Percentiles rank a stretch among this genome's conserved stretches.
phyloP scores from a whole-genome alignment of 2,797 vertebrate genomes.

The Sphenopsis melanotis region DNA sequence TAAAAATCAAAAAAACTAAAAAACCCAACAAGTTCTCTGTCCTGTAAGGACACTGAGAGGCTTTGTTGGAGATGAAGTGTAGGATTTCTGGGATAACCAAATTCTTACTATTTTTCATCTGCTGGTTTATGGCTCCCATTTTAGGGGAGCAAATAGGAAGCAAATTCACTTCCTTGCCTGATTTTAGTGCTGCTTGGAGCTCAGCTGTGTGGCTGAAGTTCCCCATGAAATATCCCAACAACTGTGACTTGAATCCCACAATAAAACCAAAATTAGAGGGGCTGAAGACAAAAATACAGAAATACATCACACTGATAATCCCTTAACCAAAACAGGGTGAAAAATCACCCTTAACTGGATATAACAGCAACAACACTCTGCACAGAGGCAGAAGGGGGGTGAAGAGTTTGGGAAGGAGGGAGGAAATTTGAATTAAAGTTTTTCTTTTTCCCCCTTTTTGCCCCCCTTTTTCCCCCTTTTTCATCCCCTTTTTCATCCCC shows the following conservation, averaged over 20 bases:
- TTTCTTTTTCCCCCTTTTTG: neutral
- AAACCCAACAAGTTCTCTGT: neutral
- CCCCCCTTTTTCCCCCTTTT: neutral
- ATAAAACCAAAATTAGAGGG: neutral
- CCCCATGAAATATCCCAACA: neutral
- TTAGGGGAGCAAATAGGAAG: neutral
- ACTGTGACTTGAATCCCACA: neutral
- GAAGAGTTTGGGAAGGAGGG: neutral
- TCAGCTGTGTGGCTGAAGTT: neutral
- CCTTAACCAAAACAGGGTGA: neutral
- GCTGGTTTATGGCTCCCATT: neutral
- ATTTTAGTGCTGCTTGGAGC: neutral
- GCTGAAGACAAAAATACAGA: neutral
- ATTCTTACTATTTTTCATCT: neutral
- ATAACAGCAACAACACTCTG: neutral
- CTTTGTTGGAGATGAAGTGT: neutral
- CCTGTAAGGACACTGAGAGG: neutral
- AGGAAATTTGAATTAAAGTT: neutral
- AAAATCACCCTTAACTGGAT: neutral
- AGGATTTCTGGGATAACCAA: neutral
- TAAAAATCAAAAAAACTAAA: neutral
- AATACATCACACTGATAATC: neutral
- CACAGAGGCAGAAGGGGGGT: neutral
- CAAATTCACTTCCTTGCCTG: neutral
- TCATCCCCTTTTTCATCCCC: neutral